Percentiles rank a stretch among this genome's conserved stretches.
Conservation (phyloP, 1,140 invertebrate genomes). For the Coptotermes formosanus region DNA sequence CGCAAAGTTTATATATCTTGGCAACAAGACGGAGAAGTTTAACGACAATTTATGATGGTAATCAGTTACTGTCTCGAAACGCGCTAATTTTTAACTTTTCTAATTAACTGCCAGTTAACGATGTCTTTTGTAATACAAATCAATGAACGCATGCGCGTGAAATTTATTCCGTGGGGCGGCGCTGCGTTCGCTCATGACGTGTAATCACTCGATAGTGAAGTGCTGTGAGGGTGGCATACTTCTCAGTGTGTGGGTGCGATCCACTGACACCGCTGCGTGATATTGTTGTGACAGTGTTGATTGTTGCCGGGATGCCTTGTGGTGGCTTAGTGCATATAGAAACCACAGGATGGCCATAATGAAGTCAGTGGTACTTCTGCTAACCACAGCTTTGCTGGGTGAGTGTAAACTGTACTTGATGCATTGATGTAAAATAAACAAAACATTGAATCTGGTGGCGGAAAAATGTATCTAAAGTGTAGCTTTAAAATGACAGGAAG, state of each 20-base stretch:
- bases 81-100: background rate
- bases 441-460: no score
- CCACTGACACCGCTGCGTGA: background rate
- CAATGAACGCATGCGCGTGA: background rate
- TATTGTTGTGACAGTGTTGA: background rate
- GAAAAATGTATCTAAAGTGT: no score
- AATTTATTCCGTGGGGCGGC: background rate
- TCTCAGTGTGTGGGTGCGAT: background rate
- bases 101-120: background rate
- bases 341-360: background rate
- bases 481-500: no score
- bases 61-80: slow-evolving; percentile 11
- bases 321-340: background rate
- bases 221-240: background rate
- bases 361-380: background rate
- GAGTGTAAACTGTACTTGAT: background rate
- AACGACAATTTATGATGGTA: background rate
- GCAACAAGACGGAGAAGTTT: background rate
- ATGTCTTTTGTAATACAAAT: no score
- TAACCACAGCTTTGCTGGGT: background rate
- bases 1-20: background rate
- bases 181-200: background rate
- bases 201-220: background rate
- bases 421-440: no score
- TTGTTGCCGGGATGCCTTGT: background rate